Conservation (phyloP, 2,888 invertebrate species). For the Hirtodrosophila alboralis region DNA sequence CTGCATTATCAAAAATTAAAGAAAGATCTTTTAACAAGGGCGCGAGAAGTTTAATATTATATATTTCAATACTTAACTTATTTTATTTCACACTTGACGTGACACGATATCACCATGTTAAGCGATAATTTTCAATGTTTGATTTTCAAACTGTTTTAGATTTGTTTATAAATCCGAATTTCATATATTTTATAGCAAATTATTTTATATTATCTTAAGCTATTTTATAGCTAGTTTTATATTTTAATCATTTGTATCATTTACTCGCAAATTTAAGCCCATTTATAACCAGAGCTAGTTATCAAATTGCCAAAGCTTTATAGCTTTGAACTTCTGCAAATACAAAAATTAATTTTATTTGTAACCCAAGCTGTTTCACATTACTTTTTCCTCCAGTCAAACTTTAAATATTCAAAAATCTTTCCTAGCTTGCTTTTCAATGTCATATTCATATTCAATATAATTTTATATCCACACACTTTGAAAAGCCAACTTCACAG, state of each 20-base stretch:
- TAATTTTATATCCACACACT: slow-evolving; percentile 22
- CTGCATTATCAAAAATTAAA: slow-evolving; percentile 31
- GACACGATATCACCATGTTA: slow-evolving; percentile 38
- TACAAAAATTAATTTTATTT: slow-evolving; percentile 23
- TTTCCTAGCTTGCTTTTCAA: slow-evolving; percentile 35
- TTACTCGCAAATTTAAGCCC: slow-evolving; percentile 29
- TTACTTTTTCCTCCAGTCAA: slow-evolving; percentile 5
- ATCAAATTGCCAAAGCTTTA: slow-evolving; percentile 43
- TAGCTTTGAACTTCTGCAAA: slow-evolving; percentile 54
- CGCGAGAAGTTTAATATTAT: slow-evolving; percentile 32
- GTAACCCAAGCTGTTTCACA: slow-evolving; percentile 19
- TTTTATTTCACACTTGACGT: slow-evolving; percentile 47
- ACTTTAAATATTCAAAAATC: slow-evolving; percentile 7
- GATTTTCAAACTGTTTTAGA: neutral
- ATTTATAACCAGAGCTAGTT: slow-evolving; percentile 40
- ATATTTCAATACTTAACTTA: slow-evolving; percentile 28
- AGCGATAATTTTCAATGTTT: slow-evolving; percentile 6
- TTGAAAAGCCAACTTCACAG: slow-evolving; percentile 73
- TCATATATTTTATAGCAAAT: slow-evolving; percentile 39
- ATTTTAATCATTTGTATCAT: slow-evolving; percentile 26
- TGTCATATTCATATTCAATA: slow-evolving; percentile 15
- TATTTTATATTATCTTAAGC: slow-evolving; percentile 53
- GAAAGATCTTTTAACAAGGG: slow-evolving; percentile 47
- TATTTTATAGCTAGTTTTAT: slow-evolving; percentile 66
- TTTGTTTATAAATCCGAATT: slow-evolving; percentile 13